Evolutionary conservation across 2,113 vertebrate species (phyloP), one percentile per base, ranked within the genome.

Genomic region (Canis aureus): DNA sequence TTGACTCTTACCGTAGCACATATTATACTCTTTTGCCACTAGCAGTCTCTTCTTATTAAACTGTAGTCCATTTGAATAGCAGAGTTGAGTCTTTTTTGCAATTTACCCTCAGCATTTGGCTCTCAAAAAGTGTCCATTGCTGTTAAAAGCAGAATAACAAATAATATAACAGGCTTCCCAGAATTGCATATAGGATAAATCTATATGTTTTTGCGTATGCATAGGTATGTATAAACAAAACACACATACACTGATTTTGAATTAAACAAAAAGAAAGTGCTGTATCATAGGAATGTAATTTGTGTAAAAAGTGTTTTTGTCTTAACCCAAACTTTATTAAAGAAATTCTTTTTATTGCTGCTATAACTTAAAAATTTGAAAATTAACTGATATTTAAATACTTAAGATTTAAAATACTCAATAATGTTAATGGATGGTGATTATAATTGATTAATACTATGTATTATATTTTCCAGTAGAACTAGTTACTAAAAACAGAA

Each of bases 351-450:
- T 66, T 73, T 83, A 51, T 27, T 79, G 43, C 8, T 73, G 5
- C 27, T 91, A 35, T 64, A 17, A 92, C 7, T 78, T 87, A 66
- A 83, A 86, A 71, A 22, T 76, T 81, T 38, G 57, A 29, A 96
- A 55, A 49, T 53, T 89, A 80, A 62, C 29, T 86, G 5, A 81
- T 89, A 92, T 25, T 85, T 57, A 89, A 97, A 89, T 92, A 89
- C 22, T 64, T 92, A 64, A 96, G 62, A 69, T 49, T 91, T 73
- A 84, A 95, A 80, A 95, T 53, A 73, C 17, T 94, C 74, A 73
- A 55, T 76, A 87, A 73, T 86, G 6, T 8, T 86, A 73, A 60
- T 62, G 1, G 15, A 51, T 95, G 15, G 13, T 94, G 8, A 53
- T 74, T 82, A 62, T 10, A 4, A 76, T 76, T 95, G 38, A 89